A percentile compares a stretch with the other conserved stretches of the same genome.
Conservation (phyloP, 2,797 vertebrate species). For the Poliocrania exsul region DNA sequence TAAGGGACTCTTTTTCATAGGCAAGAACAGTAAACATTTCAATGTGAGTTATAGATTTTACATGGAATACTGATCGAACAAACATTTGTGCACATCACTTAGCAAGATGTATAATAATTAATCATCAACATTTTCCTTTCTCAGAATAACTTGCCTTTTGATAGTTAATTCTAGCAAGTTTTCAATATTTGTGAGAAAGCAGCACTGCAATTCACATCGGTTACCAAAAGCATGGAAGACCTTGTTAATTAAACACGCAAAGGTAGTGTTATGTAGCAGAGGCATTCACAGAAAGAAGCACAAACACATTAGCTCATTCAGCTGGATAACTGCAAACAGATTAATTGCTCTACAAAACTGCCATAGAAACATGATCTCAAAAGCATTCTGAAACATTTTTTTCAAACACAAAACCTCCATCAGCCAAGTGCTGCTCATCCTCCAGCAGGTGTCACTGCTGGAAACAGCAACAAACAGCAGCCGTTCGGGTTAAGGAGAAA, state of each 20-base stretch:
- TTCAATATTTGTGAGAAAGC: not conserved
- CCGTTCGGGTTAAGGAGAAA: not conserved
- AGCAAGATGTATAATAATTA: not conserved
- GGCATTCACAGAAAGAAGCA: not conserved
- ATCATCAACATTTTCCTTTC: not conserved
- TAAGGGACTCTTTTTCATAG: not conserved
- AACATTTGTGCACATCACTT: not conserved
- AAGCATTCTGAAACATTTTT: not conserved
- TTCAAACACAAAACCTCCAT: not conserved
- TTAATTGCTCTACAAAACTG: not conserved
- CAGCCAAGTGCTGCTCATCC: not conserved
- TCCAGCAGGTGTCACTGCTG: constrained; percentile 63
- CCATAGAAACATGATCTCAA: not conserved
- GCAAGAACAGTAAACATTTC: not conserved
- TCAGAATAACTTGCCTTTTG: not conserved
- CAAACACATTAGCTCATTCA: not conserved
- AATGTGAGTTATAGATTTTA: not conserved
- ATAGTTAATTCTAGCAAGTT: not conserved
- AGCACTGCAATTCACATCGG: not conserved
- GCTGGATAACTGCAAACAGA: not conserved
- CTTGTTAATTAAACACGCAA: not conserved
- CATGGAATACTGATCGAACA: not conserved
- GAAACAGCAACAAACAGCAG: not conserved
- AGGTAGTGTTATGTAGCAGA: not conserved
- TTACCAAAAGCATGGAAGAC: not conserved